Evolutionary conservation across 2,888 invertebrate species (phyloP).

Genomic region (Agrochola lychnidis): DNA sequence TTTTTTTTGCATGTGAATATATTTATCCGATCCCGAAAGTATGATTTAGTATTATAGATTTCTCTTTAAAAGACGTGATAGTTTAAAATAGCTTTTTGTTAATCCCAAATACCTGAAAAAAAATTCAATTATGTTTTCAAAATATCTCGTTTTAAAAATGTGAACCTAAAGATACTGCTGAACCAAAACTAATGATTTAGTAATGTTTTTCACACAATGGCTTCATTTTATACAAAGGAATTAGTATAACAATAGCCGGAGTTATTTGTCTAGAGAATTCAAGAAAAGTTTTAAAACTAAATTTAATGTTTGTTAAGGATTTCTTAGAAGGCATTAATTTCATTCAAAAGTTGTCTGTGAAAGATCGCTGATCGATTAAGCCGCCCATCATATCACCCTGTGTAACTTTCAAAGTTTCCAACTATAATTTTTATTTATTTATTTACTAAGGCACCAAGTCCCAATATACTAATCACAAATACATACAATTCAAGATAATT

Average conservation of each 20-base stretch:
- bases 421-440: no score
- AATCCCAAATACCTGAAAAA: background rate
- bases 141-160: background rate
- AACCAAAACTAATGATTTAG: background rate
- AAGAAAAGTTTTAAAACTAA: background rate
- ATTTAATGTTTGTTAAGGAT: background rate
- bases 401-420: no score
- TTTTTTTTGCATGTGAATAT: no score
- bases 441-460: no score
- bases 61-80: no score
- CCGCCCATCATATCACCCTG: background rate
- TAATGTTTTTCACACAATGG: slow-evolving; percentile 7
- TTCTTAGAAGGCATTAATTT: background rate
- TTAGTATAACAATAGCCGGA: background rate
- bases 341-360: no score
- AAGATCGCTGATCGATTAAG: background rate
- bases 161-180: background rate
- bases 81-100: background rate
- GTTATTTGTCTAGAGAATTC: background rate
- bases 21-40: no score
- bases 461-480: no score
- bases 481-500: no score
- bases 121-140: background rate
- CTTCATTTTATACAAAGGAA: slow-evolving; percentile 1
- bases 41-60: no score